Conservation (phyloP, 2,797 vertebrate genomes). For the Dryobates pubescens region DNA sequence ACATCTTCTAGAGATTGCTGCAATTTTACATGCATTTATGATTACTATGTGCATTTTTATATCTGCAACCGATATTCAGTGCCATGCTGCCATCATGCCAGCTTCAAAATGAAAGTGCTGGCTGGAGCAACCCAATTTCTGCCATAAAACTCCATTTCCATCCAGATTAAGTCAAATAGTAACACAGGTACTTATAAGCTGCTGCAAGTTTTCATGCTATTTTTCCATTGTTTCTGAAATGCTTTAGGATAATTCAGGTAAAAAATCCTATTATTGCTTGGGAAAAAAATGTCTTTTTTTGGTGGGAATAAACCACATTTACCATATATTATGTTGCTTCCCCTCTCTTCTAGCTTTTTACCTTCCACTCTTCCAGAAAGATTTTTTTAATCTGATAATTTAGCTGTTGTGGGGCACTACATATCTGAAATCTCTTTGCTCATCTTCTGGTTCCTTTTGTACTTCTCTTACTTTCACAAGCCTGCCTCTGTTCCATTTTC, state of each 20-base stretch:
- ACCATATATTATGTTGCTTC: not conserved
- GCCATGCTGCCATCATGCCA: too few relatives aligned
- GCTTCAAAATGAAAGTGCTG: too few relatives aligned
- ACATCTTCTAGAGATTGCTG: not conserved
- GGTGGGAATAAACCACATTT: not conserved
- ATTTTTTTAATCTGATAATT: not conserved
- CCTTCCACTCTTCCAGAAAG: not conserved
- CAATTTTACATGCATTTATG: slow-evolving; percentile 33
- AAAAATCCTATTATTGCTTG: not conserved
- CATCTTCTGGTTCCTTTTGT: not conserved
- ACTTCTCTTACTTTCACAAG: too few relatives aligned
- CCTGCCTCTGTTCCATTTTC: not conserved
- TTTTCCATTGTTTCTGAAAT: not conserved
- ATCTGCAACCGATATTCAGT: too few relatives aligned
- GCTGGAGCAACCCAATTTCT: not conserved
- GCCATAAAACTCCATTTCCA: not conserved
- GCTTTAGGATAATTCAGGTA: not conserved
- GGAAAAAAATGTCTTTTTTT: not conserved
- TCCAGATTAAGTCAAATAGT: not conserved
- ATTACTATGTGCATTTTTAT: slow-evolving; percentile 34
- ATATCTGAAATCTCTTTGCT: not conserved
- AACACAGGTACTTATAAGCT: not conserved
- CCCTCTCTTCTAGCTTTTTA: not conserved
- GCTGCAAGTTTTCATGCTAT: not conserved
- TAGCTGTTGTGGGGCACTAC: not conserved